Evolutionary conservation across 2,797 vertebrate genomes (phyloP).

Genomic region (Tokudaia tokunoshimensis): DNA sequence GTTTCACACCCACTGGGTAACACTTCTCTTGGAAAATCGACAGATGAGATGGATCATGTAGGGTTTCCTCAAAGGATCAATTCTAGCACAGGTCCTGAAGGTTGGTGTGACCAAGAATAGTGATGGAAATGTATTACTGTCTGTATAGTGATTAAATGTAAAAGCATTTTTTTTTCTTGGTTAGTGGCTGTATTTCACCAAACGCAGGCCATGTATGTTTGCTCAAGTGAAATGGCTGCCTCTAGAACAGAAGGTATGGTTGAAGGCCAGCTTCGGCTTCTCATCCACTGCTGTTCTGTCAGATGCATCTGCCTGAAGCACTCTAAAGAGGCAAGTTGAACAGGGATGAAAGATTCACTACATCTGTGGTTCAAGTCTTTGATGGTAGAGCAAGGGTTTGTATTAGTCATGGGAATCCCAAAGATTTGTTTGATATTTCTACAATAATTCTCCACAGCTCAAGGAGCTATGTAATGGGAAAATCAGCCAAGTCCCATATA

Average conservation of each 20-base stretch:
- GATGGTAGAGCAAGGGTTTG: constrained; percentile 1
- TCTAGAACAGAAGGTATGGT: background rate
- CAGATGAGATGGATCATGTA: background rate
- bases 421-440: background rate
- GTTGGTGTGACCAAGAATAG: background rate
- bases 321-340: constrained; percentile 30
- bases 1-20: background rate
- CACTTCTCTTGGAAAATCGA: background rate
- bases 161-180: constrained; percentile 19
- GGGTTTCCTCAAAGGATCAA: background rate
- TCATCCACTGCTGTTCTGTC: background rate
- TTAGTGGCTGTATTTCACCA: background rate
- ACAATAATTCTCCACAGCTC: background rate
- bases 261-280: background rate
- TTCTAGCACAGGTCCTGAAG: constrained; percentile 1
- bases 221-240: background rate
- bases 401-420: background rate
- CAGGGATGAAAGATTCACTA: background rate
- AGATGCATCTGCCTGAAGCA: background rate
- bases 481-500: background rate
- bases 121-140: background rate
- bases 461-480: background rate
- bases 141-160: background rate
- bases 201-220: background rate
- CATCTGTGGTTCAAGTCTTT: background rate